Evolutionary conservation across 2,888 invertebrate species (phyloP).

Genomic region (Tribolium freemani): DNA sequence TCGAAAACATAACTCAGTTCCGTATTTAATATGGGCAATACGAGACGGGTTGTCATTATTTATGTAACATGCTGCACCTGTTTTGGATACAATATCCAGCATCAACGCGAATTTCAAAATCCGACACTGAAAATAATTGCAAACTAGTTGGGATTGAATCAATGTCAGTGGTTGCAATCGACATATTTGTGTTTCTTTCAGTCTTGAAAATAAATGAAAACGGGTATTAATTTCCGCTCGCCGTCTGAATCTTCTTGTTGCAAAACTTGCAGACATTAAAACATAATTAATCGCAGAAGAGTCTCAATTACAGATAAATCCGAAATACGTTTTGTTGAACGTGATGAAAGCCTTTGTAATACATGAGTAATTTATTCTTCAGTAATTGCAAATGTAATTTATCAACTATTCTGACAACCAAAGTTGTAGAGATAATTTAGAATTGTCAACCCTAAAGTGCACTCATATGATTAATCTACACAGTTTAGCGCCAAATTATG

Average conservation of each 20-base stretch:
- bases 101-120: not conserved
- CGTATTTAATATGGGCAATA: not conserved
- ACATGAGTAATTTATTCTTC: conserved; percentile 12
- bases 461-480: conserved; percentile 3
- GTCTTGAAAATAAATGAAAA: not conserved
- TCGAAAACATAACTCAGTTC: not conserved
- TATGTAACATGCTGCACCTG: not conserved
- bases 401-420: conserved; percentile 9
- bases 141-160: not conserved
- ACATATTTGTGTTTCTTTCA: not conserved
- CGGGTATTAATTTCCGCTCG: not conserved
- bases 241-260: not conserved
- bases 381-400: conserved; percentile 22
- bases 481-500: not conserved
- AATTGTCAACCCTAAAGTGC: conserved; percentile 5
- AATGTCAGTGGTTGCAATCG: not conserved
- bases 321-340: not conserved
- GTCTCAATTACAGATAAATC: not conserved
- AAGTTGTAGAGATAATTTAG: conserved; percentile 2
- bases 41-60: not conserved
- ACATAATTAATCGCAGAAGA: not conserved
- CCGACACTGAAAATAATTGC: not conserved
- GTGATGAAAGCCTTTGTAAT: not conserved
- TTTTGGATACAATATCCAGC: not conserved
- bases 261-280: not conserved